Evolutionary conservation across 2,888 invertebrate genomes (phyloP), one percentile per base, ranked within the genome.

Genomic region (Ornithoptera alexandrae): DNA sequence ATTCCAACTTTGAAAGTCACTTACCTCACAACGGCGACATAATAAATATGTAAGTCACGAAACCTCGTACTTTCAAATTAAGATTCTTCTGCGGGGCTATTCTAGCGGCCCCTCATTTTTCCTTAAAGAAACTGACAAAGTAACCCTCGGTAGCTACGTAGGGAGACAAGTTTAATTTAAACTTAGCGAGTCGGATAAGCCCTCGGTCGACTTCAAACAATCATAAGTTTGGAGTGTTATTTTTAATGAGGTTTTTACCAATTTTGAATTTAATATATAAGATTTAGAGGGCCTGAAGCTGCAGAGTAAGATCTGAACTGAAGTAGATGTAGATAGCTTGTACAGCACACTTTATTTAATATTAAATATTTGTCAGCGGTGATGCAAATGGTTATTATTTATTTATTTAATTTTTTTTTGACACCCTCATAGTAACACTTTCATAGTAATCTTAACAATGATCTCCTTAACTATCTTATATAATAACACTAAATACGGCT

Each of bases 111-210:
- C 65, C 68, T 72, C 72, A 72, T 73, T 76, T 76, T 77, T 75
- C 67, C 67, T 76, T 73, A 70, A 71, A 72, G 64, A 73, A 77
- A 75, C 72, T 75, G 75, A 72, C 67, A 57, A 73, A 76, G 75
- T 73, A 75, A 77, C 77, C 75, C 75, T 76, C 77, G 69, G 61
- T 72, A 72, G 78, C 78, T 68, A 58, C 60, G 77, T 76, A 78
- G 82, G 84, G 82, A 85, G 90, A 89, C 90, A 90, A 89, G 83
- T 87, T 86, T 86, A 90, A 90, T 90, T 90, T 89, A 90, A 90
- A 89, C 81, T 90, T 89, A 77, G 76, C 74, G 83, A 82, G 80
- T 77, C 83, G 80, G 77, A 80, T 79, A 81, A 85, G 82, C 84
- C 85, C 82, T 79, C 76, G 78, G 79, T 76, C 79, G 78, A 79